Evolutionary conservation across 1,140 invertebrate species (phyloP), one percentile per base, ranked within the genome.

Genomic region (Rhysida immarginata): DNA sequence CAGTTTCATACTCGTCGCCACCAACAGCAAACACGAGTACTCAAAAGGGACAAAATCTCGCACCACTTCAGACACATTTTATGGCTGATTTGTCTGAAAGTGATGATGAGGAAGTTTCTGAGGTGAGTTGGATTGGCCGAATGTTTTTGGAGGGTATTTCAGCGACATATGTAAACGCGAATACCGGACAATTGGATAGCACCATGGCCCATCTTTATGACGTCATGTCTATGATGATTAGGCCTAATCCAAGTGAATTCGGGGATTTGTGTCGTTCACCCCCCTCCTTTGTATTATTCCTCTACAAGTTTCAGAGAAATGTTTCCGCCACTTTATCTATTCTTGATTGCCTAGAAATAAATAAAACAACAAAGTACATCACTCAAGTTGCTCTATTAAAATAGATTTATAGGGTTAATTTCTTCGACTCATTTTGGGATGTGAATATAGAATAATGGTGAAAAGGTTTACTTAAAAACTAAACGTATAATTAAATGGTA

Each of bases 1-100:
- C n/a, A n/a, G n/a, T n/a, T n/a, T n/a, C 66, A 69, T 62, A 64
- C 65, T 58, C 63, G 60, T 35, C 29, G 29, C 16, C 29, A 16
- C 29, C 29, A 35, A 35, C 29, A 8, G 29, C n/a, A n/a, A n/a
- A n/a, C n/a, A n/a, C n/a, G n/a, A 59, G 60, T 54, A 54, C 62
- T 60, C 64, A 62, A 64, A 65, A 65, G 63, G 61, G 64, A 61
- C 60, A 84, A 75, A 82, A 80, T 69, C 81, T 82, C 75, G 79
- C 81, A 65, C 81, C 82, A 74, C 62, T 74, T 58, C 81, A 82
- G 73, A 80, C 83, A 62, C 81, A 80, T 78, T 86, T 83, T 79
- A 83, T 85, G 78, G 83, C 84, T 72, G 86, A 89, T 76, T 81
- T 86, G 71, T 90, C 86, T 62, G 86, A 87, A 75, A 90, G 86